Conservation (phyloP, 2,888 invertebrate genomes). For the Megastigmus dorsalis region DNA sequence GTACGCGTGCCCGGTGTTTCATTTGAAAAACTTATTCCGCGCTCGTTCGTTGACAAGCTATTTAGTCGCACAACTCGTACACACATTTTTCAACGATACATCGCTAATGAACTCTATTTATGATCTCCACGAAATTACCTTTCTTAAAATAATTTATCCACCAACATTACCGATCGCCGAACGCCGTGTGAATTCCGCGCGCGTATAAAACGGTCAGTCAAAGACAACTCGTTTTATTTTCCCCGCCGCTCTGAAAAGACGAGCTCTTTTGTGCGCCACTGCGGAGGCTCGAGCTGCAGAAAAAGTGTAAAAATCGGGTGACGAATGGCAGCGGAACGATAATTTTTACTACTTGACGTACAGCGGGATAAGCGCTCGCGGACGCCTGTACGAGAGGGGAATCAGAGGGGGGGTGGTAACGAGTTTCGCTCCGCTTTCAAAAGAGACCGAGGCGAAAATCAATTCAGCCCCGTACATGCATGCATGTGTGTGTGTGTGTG, state of each 20-base stretch:
- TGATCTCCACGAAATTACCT: no score
- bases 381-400: background rate
- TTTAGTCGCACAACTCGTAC: background rate
- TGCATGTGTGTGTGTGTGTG: no score
- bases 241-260: no score
- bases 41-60: background rate
- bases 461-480: slow-evolving; percentile 20
- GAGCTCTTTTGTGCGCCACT: background rate
- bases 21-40: background rate
- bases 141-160: background rate
- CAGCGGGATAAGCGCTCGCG: background rate
- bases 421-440: background rate
- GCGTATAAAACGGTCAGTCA: background rate
- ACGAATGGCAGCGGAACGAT: background rate
- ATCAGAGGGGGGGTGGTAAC: no score
- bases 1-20: slow-evolving; percentile 6
- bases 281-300: background rate
- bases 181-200: background rate
- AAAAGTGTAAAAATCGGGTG: background rate
- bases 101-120: background rate
- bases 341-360: slow-evolving; percentile 19
- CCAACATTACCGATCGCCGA: no score
- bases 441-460: slow-evolving; percentile 27
- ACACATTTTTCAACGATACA: background rate
- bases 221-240: background rate